Base-by-base conservation (phyloP, 2,888 invertebrate species). In the Monoplex corrugatus region DNA sequence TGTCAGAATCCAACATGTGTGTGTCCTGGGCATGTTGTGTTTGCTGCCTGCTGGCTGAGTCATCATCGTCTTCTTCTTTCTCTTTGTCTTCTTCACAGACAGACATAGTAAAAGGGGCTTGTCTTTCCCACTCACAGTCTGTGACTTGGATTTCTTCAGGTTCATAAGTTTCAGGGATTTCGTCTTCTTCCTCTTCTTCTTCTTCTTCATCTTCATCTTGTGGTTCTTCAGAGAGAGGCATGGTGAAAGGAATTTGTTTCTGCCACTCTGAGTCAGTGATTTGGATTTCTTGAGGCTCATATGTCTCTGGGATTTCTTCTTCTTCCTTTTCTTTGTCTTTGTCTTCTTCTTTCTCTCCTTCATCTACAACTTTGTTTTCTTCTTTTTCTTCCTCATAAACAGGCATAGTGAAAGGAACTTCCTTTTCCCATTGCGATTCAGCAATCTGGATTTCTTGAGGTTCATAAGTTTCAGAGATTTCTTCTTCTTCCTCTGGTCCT, bases 131-230 rank as follows among this genome's bases (percentile, higher is more conserved):
- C 13, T 85, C 63, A 28, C 10, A 10, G 35, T 82, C 45, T n/a
- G 43, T 5, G 2, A 82, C 44, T 44, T 43, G 82, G 8, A 82
- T 82, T 44, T 82, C 82, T 28, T 43, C 23, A 82, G 82, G 82
- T 82, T 82, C 82, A 32, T 44, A 82, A n/a, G 8, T 43, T 5
- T 85, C 85, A 10, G 85, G 85, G 38, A 85, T 85, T 32, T 85
- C 85, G n/a, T 83, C 16, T 3, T 32, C 19, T 23, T 5, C 40
- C n/a, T 28, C 28, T 50, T 8, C 40, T 23, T 40, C 1, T 45
- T 23, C 32, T 28, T 32, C n/a, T 16, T 8, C 19, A 2, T 38
- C 57, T 35, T 35, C 16, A 1, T 85, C 23, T 38, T 38, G 13
- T 23, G 19, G 6, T 1, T 63, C 38, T 40, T 85, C 57, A 5